A percentile compares a stretch with the other conserved stretches of the same genome.
These are phyloP conservation scores for Drosophila stalkeri DNA, from an alignment of 2,888 invertebrate species.

Conservation along the genomic window DNA sequence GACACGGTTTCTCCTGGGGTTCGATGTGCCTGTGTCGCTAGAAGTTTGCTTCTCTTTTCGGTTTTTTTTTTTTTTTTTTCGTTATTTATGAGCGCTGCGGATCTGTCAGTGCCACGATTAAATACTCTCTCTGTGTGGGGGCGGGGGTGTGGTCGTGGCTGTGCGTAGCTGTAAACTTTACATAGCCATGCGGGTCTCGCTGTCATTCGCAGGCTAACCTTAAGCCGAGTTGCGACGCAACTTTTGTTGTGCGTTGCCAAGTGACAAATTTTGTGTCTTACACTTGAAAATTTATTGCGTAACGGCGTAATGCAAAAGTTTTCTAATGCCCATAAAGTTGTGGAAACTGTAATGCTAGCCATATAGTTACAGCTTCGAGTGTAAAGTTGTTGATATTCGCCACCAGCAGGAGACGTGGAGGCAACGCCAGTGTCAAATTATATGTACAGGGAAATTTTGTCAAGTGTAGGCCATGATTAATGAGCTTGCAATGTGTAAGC, in stretches of 20 bases:
- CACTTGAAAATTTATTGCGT: slow-evolving; percentile 62
- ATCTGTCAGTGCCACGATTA: slow-evolving; percentile 52
- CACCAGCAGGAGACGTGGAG: neutral
- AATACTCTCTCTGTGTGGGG: slow-evolving; percentile 50
- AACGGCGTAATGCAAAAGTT: slow-evolving; percentile 66
- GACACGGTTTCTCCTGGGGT: neutral
- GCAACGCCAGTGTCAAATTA: slow-evolving; percentile 31
- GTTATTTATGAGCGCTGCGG: slow-evolving; percentile 68
- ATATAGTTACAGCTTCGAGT: slow-evolving; percentile 32
- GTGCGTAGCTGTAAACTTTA: slow-evolving; percentile 32
- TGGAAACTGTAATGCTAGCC: slow-evolving; percentile 51
- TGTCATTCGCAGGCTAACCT: slow-evolving; percentile 45
- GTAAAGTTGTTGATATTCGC: slow-evolving; percentile 56
- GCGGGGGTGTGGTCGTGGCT: neutral
- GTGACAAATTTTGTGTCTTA: slow-evolving; percentile 68
- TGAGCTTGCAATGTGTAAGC: slow-evolving; percentile 44
- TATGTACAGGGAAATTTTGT: slow-evolving; percentile 25
- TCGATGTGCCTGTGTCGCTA: slow-evolving; percentile 25
- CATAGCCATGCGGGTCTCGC: slow-evolving; percentile 32
- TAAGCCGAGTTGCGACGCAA: slow-evolving; percentile 34
- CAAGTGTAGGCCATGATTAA: slow-evolving; percentile 54
- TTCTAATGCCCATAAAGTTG: slow-evolving; percentile 39
- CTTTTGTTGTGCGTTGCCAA: slow-evolving; percentile 37
- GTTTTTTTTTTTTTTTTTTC: slow-evolving; percentile 3
- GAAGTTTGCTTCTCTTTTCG: slow-evolving; percentile 32